Percentiles rank a stretch among this genome's conserved stretches.
phyloP scores from a whole-genome alignment of 2,888 invertebrate species.

The Apodemia mormo region DNA sequence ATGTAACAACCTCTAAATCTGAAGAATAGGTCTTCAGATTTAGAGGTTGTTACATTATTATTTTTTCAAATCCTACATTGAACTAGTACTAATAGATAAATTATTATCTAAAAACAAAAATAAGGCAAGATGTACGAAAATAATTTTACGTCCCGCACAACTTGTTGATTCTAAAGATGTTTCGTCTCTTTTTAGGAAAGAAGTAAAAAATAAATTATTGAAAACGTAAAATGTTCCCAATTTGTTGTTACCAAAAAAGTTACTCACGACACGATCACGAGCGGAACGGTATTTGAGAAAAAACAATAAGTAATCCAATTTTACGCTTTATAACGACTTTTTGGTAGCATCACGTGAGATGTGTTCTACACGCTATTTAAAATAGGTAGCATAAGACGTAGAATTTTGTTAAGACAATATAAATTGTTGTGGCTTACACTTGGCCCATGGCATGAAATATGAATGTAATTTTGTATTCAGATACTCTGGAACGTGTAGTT shows the following conservation, averaged over 20 bases:
- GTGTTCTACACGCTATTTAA: conserved; percentile 22
- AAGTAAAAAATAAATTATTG: not conserved
- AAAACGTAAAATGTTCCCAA: conserved; percentile 5
- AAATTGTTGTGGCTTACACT: too few relatives aligned
- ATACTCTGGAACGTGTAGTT: too few relatives aligned
- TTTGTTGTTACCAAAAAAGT: conserved; percentile 28
- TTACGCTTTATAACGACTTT: conserved; percentile 48
- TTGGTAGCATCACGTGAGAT: conserved; percentile 27
- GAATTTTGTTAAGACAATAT: not conserved
- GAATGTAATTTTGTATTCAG: too few relatives aligned
- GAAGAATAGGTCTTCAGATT: too few relatives aligned
- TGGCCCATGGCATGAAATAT: too few relatives aligned
- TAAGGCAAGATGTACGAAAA: too few relatives aligned
- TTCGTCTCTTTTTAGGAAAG: not conserved
- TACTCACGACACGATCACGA: conserved; percentile 48
- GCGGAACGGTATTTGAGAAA: conserved; percentile 49
- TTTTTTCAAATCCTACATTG: too few relatives aligned
- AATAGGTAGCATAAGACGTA: not conserved
- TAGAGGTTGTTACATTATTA: too few relatives aligned
- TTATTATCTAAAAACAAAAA: too few relatives aligned
- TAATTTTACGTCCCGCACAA: too few relatives aligned
- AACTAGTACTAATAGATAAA: too few relatives aligned
- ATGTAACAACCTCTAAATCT: too few relatives aligned
- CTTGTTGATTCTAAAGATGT: not conserved
- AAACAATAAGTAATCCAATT: conserved; percentile 54